Evolutionary conservation across 2,797 vertebrate genomes (phyloP).

Genomic region (Anas georgica): DNA sequence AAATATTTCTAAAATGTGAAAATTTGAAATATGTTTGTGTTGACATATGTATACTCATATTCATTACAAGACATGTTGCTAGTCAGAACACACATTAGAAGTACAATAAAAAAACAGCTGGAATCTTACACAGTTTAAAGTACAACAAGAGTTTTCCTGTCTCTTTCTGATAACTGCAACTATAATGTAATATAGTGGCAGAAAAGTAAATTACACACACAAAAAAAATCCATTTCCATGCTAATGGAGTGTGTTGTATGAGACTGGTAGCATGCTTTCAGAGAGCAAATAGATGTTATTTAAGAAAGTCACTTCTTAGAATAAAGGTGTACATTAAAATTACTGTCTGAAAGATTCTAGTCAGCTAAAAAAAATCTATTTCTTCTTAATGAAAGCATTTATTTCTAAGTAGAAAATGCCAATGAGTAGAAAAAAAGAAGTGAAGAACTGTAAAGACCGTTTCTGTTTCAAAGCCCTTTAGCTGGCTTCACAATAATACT

Average conservation of each 20-base stretch:
- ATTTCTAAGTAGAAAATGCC: constrained; percentile 34
- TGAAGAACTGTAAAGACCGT: neutral
- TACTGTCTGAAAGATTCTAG: constrained; percentile 33
- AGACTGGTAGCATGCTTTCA: constrained; percentile 51
- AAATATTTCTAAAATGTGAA: constrained; percentile 25
- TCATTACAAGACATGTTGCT: constrained; percentile 9
- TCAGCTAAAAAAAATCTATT: constrained; percentile 58
- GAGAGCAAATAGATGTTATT: constrained; percentile 64
- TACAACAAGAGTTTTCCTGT: constrained; percentile 16
- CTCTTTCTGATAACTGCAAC: constrained; percentile 41
- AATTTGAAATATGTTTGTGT: neutral
- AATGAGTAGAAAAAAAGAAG: constrained; percentile 1
- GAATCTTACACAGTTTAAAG: constrained; percentile 39
- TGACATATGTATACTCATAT: neutral
- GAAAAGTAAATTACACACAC: constrained; percentile 67
- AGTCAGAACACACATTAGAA: constrained; percentile 30
- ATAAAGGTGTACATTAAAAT: constrained; percentile 68
- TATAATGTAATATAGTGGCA: constrained; percentile 42
- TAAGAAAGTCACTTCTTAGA: constrained; percentile 60
- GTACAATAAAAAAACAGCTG: neutral
- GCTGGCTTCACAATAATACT: neutral
- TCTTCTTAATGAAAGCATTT: constrained; percentile 45
- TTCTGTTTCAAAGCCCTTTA: constrained; percentile 41
- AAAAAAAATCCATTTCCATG: constrained; percentile 67
- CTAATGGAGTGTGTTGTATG: constrained; percentile 63